Percentiles rank a stretch among this genome's conserved stretches.
These are phyloP conservation scores for Cynodonichthys magdalenae DNA, from an alignment of 2,797 vertebrate genomes.

Conservation along the genomic window DNA sequence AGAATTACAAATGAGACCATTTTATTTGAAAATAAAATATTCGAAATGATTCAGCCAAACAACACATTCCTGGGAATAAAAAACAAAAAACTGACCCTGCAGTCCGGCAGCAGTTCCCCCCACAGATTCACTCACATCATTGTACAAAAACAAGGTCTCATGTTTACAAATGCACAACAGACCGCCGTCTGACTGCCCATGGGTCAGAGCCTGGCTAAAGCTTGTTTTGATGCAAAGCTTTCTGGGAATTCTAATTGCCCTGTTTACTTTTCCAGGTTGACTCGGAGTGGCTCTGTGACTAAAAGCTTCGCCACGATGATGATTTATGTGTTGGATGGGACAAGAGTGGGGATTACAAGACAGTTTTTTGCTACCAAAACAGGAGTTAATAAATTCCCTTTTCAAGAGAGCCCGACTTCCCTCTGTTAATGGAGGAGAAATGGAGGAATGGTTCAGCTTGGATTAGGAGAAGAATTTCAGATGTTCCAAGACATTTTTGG, in stretches of 20 bases:
- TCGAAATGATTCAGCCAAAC: slow-evolving; percentile 15
- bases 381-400: slow-evolving; percentile 20
- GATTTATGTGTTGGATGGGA: slow-evolving; percentile 45
- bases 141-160: slow-evolving; percentile 25
- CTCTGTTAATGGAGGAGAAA: background rate
- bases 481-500: background rate
- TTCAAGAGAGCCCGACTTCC: slow-evolving; percentile 2
- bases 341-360: slow-evolving; percentile 29
- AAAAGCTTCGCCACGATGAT: slow-evolving; percentile 38
- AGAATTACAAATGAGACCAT: background rate
- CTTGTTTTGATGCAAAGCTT: slow-evolving; percentile 57
- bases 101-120: slow-evolving; percentile 19
- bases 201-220: slow-evolving; percentile 41
- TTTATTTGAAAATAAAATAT: background rate
- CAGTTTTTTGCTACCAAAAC: slow-evolving; percentile 2
- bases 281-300: slow-evolving; percentile 41
- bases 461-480: slow-evolving; percentile 1
- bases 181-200: slow-evolving; percentile 20
- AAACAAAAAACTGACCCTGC: slow-evolving; percentile 6
- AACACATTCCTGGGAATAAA: background rate
- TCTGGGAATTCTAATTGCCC: slow-evolving; percentile 60
- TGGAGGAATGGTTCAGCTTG: background rate
- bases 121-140: slow-evolving; percentile 15
- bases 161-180: slow-evolving; percentile 28
- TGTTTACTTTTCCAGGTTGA: slow-evolving; percentile 66